Percentiles rank a stretch among this genome's conserved stretches.
Conservation (phyloP, 2,888 invertebrate species). For the Prosapia bicincta region DNA sequence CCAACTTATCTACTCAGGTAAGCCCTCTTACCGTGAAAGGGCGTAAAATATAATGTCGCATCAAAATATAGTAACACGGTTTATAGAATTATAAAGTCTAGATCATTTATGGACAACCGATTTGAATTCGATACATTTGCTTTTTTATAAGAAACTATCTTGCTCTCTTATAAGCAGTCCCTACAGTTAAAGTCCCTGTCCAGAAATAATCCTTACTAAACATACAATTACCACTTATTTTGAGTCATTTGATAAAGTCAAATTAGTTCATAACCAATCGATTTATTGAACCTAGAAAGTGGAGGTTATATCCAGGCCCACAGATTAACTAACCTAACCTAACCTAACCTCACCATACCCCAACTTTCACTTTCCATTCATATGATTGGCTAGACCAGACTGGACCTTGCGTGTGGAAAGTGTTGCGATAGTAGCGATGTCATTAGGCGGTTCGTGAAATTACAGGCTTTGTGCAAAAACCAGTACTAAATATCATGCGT, state of each 20-base stretch:
- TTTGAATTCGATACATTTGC: too few species aligned
- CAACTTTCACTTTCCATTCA: slow-evolving; percentile 2
- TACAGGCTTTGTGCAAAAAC: neutral
- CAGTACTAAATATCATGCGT: neutral
- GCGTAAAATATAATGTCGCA: too few species aligned
- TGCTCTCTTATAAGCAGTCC: too few species aligned
- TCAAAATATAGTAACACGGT: too few species aligned
- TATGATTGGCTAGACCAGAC: neutral
- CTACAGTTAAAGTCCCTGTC: too few species aligned
- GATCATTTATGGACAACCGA: too few species aligned
- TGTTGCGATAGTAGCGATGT: neutral
- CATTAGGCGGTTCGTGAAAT: neutral
- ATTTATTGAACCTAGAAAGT: neutral
- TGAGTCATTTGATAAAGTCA: neutral
- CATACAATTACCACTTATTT: neutral
- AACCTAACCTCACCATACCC: neutral
- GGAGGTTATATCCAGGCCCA: neutral
- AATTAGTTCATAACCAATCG: neutral
- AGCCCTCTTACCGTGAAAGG: too few species aligned
- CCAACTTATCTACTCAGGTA: too few species aligned
- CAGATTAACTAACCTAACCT: neutral
- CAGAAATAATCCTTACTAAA: too few species aligned
- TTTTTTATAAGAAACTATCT: too few species aligned
- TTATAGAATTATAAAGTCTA: too few species aligned
- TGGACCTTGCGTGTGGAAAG: neutral